These are phyloP conservation scores for Labia minor DNA, from an alignment of 2,888 invertebrate genomes.

Conservation along the genomic window DNA sequence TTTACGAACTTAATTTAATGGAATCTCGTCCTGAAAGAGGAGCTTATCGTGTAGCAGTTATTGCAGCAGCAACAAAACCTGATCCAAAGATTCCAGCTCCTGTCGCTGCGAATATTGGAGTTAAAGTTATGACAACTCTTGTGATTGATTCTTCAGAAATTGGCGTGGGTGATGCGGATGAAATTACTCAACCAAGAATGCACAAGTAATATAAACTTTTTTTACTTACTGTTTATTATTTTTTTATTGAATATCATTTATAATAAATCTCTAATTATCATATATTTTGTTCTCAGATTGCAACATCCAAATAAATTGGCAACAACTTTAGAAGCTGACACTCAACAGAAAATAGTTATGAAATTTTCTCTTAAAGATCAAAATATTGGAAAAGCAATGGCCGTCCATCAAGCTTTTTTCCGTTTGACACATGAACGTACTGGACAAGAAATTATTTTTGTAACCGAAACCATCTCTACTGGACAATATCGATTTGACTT, in stretches of 20 bases:
- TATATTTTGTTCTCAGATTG: conserved; percentile 43
- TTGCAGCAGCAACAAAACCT: conserved; percentile 51
- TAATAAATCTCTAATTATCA: background rate
- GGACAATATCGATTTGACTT: conserved; percentile 83
- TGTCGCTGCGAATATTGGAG: conserved; percentile 44
- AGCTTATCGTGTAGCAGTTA: conserved; percentile 69
- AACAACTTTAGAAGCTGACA: conserved; percentile 68
- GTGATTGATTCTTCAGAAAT: conserved; percentile 69
- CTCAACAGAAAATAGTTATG: conserved; percentile 75
- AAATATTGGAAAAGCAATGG: conserved; percentile 51
- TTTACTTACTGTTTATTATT: too few relatives aligned
- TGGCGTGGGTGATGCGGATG: conserved; percentile 82
- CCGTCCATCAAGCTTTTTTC: conserved; percentile 80
- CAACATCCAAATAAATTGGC: conserved; percentile 59
- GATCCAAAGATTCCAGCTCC: conserved; percentile 45
- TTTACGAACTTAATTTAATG: conserved; percentile 66
- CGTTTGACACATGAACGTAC: conserved; percentile 54
- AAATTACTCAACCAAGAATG: conserved; percentile 69
- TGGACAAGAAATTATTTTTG: conserved; percentile 81
- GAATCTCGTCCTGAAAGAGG: conserved; percentile 71
- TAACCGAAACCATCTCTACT: conserved; percentile 74
- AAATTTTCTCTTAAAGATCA: conserved; percentile 71
- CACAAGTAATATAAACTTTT: conserved; percentile 45
- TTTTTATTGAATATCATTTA: background rate
- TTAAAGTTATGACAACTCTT: conserved; percentile 66